Conservation (phyloP, 2,888 invertebrate species). For the Cantharis nigra region DNA sequence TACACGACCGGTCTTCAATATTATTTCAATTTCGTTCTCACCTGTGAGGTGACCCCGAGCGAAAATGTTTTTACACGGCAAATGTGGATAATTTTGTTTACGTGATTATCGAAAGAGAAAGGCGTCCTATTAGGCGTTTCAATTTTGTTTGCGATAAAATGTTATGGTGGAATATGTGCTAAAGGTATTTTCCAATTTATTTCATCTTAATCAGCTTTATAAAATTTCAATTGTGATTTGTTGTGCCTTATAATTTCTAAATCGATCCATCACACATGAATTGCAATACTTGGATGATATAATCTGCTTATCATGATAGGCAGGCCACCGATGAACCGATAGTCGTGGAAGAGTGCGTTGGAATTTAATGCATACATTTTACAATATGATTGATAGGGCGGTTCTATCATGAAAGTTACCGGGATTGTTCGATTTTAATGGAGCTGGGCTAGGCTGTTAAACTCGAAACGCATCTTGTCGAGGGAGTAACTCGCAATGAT, state of each 20-base stretch:
- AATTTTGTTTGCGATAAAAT: background rate
- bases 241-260: background rate
- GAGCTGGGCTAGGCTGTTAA: background rate
- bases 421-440: background rate
- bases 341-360: background rate
- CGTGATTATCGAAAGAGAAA: constrained; percentile 23
- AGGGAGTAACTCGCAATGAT: background rate
- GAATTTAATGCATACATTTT: background rate
- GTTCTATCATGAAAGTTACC: background rate
- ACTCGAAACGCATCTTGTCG: background rate
- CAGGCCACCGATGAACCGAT: background rate
- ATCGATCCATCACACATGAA: constrained; percentile 1
- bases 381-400: background rate
- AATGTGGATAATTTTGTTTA: constrained; percentile 8
- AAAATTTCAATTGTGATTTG: background rate
- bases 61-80: constrained; percentile 9
- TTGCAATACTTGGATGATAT: background rate
- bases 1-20: background rate
- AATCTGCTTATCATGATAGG: background rate
- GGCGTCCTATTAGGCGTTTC: background rate
- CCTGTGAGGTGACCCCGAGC: constrained; percentile 7
- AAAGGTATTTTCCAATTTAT: background rate
- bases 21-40: constrained; percentile 15
- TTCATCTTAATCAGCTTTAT: background rate
- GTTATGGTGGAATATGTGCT: background rate